These are phyloP conservation scores for Todiramphus chloris DNA, from an alignment of 2,113 vertebrate genomes.

Conservation along the genomic window DNA sequence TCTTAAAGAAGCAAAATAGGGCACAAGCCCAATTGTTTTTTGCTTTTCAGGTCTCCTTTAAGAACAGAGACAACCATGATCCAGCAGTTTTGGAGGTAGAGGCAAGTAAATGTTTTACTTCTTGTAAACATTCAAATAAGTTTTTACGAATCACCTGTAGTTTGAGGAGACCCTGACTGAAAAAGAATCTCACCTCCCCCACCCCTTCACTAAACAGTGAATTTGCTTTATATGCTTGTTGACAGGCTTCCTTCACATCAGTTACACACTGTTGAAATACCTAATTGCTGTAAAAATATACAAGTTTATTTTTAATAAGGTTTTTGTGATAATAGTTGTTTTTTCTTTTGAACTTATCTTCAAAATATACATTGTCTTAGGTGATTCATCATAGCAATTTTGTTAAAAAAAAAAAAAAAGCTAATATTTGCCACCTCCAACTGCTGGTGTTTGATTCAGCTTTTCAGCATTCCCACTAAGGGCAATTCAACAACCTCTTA, in stretches of 20 bases:
- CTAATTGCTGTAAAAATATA: neutral
- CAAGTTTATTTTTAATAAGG: neutral
- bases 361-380: neutral
- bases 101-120: conserved; percentile 69
- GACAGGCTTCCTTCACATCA: neutral
- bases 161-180: neutral
- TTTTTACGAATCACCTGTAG: neutral
- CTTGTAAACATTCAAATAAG: conserved; percentile 8
- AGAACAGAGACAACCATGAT: conserved; percentile 64
- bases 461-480: neutral
- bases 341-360: neutral
- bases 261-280: neutral
- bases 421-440: neutral
- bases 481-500: neutral
- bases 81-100: conserved; percentile 69
- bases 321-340: neutral
- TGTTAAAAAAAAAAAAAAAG: neutral
- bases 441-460: neutral
- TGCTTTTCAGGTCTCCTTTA: conserved; percentile 68
- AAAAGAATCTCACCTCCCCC: neutral
- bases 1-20: conserved; percentile 61
- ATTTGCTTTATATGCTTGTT: neutral
- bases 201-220: neutral
- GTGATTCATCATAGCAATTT: neutral
- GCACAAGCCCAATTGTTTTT: conserved; percentile 67